These are phyloP conservation scores for Galaxea fascicularis DNA, from an alignment of 92 coral and sea anemone species.

Conservation along the genomic window DNA sequence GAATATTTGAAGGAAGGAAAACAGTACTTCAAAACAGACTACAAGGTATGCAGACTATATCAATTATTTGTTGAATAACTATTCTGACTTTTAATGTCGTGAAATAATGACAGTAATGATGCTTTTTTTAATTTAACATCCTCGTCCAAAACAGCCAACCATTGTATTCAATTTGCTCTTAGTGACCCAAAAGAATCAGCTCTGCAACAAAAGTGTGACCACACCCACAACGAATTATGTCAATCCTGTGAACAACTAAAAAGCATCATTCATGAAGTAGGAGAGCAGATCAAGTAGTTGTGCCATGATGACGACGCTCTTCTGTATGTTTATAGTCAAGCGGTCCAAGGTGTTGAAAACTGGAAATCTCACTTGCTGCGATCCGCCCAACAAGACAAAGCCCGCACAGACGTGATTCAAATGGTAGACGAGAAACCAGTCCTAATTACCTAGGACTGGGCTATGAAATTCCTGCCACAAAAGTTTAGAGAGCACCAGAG, in stretches of 20 bases:
- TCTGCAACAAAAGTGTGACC: slow-evolving; percentile 42
- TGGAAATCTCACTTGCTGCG: slow-evolving; percentile 69
- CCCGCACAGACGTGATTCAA: slow-evolving; percentile 38
- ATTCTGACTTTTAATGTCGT: slow-evolving; percentile 13
- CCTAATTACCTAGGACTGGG: slow-evolving; percentile 59
- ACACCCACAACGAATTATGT: slow-evolving; percentile 46
- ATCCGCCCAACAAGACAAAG: slow-evolving; percentile 57
- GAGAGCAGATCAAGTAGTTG: neutral
- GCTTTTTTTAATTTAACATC: slow-evolving; percentile 29
- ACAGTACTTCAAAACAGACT: slow-evolving; percentile 57
- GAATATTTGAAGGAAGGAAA: slow-evolving; percentile 37
- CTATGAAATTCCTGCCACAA: slow-evolving; percentile 49
- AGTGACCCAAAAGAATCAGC: slow-evolving; percentile 55
- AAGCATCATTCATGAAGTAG: slow-evolving; percentile 23
- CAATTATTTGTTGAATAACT: slow-evolving; percentile 7
- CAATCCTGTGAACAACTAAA: slow-evolving; percentile 50
- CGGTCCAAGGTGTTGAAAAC: slow-evolving; percentile 35
- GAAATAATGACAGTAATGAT: slow-evolving; percentile 7
- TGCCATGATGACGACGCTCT: slow-evolving; percentile 43
- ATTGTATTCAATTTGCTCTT: slow-evolving; percentile 57
- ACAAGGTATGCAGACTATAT: slow-evolving; percentile 42
- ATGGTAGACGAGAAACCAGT: slow-evolving; percentile 42
- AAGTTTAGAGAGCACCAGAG: slow-evolving; percentile 44
- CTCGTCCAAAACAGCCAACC: slow-evolving; percentile 50
- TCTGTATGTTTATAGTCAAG: slow-evolving; percentile 30